Base-by-base conservation (phyloP, 2,888 invertebrate species). In the Agrotis puta region DNA sequence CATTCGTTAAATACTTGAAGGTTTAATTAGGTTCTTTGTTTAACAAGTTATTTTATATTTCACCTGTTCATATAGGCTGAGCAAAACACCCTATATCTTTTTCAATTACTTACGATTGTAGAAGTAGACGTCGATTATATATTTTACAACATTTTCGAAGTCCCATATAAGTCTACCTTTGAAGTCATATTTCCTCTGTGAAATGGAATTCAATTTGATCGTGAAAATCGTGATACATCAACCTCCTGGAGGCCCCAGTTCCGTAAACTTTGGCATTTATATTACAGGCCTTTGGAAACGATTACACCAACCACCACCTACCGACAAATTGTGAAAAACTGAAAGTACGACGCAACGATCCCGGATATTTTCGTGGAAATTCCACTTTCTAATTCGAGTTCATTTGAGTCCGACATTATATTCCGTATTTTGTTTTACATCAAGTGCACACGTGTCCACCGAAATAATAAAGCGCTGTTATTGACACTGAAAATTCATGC, bases 191-290 rank as follows among this genome's bases (percentile, higher is more conserved):
- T 79, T 64, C 57, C 62, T 76, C 65, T 27, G 33, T 59, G 56
- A 79, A 77, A 79, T 79, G 27, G 63, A 80, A 77, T 77, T 77
- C 51, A 74, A 70, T 77, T 82, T 80, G 45, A 82, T 74, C 70
- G 43, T 71, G 66, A 82, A 68, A 70, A 56, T 61, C 54, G 54
- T 64, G 77, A 67, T 73, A 77, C 74, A 70, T 77, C 68, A 43
- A 58, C 58, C 45, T 68, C 56, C n/a, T 59, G 65, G 47, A 70
- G 59, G 47, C 61, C 54, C 43, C 53, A 39, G 33, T 70, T 61
- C 45, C 56, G 39, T 58, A 71, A 73, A 81, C 65, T 69, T 82
- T 67, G 65, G 51, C 53, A 64, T 72, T 80, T 75, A 77, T 82
- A 82, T 80, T 79, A 71, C 57, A 53, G 50, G 48, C 20, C 20